Conservation (phyloP, 2,888 invertebrate genomes). For the Ptilodon capucinus region DNA sequence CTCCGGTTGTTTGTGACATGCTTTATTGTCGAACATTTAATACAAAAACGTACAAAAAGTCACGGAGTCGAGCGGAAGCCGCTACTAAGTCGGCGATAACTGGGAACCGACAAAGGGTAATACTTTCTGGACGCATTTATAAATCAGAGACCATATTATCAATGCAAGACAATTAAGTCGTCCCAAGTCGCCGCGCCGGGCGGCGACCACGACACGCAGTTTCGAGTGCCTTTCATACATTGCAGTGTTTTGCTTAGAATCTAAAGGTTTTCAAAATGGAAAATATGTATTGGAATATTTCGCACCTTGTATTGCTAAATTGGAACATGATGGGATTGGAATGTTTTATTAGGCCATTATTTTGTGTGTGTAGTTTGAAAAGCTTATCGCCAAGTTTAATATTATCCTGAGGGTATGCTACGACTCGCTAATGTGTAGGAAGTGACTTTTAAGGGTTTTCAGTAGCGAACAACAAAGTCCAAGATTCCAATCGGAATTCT, state of each 20-base stretch:
- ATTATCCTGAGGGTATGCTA: not conserved
- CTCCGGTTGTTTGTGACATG: slow-evolving; percentile 34
- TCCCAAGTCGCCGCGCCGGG: slow-evolving; percentile 43
- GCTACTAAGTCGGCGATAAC: slow-evolving; percentile 58
- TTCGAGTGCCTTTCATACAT: no score
- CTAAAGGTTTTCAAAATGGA: slow-evolving; percentile 5
- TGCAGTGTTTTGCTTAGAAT: not conserved
- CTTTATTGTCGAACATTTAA: slow-evolving; percentile 33
- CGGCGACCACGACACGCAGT: slow-evolving; percentile 23
- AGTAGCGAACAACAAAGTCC: no score
- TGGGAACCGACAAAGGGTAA: slow-evolving; percentile 75
- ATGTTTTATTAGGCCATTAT: not conserved
- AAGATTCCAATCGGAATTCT: not conserved
- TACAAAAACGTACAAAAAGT: slow-evolving; percentile 42
- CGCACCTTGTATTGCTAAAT: not conserved
- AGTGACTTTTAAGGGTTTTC: not conserved
- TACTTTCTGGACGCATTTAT: slow-evolving; percentile 66
- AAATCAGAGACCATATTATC: slow-evolving; percentile 74
- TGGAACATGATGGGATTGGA: not conserved
- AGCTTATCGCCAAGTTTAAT: not conserved
- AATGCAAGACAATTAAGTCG: slow-evolving; percentile 67
- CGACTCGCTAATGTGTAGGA: not conserved
- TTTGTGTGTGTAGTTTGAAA: not conserved
- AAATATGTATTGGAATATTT: slow-evolving; percentile 1
- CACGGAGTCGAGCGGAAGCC: slow-evolving; percentile 63